Evolutionary conservation across 2,113 vertebrate genomes (phyloP).

Genomic region (Amblyopsis rosae): DNA sequence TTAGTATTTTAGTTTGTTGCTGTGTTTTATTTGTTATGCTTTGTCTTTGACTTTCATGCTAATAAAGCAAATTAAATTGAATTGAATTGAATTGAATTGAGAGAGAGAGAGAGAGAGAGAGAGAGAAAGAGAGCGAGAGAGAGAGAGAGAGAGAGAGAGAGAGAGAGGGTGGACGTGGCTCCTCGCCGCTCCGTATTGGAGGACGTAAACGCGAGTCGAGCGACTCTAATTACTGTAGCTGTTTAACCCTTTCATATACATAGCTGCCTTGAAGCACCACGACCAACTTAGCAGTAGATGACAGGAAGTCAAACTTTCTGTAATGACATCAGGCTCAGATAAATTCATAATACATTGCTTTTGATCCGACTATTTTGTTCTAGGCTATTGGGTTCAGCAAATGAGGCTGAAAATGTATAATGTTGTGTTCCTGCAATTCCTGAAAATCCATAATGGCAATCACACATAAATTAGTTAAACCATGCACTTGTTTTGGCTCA

Average conservation of each 20-base stretch:
- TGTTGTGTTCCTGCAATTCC: slow-evolving; percentile 24
- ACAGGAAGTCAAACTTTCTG: slow-evolving; percentile 53
- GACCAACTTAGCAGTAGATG: slow-evolving; percentile 51
- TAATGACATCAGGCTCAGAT: slow-evolving; percentile 60
- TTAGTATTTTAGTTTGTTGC: background rate
- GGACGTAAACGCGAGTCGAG: slow-evolving; percentile 63
- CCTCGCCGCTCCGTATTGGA: slow-evolving; percentile 77
- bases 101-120: slow-evolving; percentile 7
- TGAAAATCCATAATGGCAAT: slow-evolving; percentile 5
- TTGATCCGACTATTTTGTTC: slow-evolving; percentile 48
- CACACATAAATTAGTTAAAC: background rate
- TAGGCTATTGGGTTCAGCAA: slow-evolving; percentile 31
- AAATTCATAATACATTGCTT: slow-evolving; percentile 58
- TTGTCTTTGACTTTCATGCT: too few species aligned
- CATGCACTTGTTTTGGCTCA: slow-evolving; percentile 13
- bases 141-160: slow-evolving; percentile 7
- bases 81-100: too few species aligned
- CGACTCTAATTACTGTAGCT: slow-evolving; percentile 74
- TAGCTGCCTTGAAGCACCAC: slow-evolving; percentile 40
- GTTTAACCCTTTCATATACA: slow-evolving; percentile 78
- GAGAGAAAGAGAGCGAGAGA: too few species aligned
- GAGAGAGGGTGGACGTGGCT: slow-evolving; percentile 47
- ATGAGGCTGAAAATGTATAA: slow-evolving; percentile 45
- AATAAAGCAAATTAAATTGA: too few species aligned
- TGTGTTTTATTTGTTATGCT: background rate